Base-by-base conservation (phyloP, 2,113 vertebrate species). In the Stercorarius parasiticus region DNA sequence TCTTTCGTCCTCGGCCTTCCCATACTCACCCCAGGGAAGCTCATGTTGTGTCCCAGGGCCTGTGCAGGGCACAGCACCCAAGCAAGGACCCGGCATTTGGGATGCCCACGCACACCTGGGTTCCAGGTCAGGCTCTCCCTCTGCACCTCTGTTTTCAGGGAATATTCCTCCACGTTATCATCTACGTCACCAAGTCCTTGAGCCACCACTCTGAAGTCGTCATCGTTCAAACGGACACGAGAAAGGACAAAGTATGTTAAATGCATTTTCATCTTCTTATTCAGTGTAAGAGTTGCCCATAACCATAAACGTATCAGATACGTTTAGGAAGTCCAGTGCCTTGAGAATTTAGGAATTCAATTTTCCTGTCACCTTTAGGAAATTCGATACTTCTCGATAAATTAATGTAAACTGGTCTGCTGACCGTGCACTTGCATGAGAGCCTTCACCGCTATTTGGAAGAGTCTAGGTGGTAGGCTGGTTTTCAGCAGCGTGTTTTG, bases 21-120 rank as follows among this genome's bases (percentile, higher is more conserved):
- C 11, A 3, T 7, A 3, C 10, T 53, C 3, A 4, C 25, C 27
- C 53, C 43, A 30, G 36, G 32, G 38, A n/a, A 1, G 1, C 14
- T 38, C n/a, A 30, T 0, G 2, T 16, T 34, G 18, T 13, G 19
- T 52, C 43, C 34, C 62, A 38, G 30, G 52, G 29, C 12, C 50
- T 34, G 34, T 6, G 15, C 15, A 42, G 36, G 45, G 10, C 14
- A 21, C 5, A 34, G 32, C 7, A 5, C 15, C 34, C 13, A 16
- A 10, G 66, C 26, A 20, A 62, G 59, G 61, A 62, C 45, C 19
- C 5, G 0, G 6, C 38, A 21, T 19, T 84, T 0, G 2, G 17
- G 58, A 36, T 47, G 59, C 4, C 29, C 38, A 9, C 2, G 0
- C 10, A 25, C 4, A 34, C 23, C 10, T n/a, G 52, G 65, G 27